These are phyloP conservation scores for Candoia aspera DNA, from an alignment of 2,113 vertebrate species.

Conservation along the genomic window DNA sequence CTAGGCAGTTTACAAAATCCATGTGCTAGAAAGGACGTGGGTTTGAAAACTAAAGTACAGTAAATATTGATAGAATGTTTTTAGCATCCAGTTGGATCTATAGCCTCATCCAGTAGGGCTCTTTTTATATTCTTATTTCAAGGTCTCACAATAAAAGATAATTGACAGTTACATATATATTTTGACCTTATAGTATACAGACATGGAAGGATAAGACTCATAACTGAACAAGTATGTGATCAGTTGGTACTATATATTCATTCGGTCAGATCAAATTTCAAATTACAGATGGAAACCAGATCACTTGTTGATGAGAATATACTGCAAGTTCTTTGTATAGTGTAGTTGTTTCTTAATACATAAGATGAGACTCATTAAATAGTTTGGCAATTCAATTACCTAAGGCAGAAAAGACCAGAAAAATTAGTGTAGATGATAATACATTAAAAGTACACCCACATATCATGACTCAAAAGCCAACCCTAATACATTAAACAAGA, in stretches of 20 bases:
- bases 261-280: background rate
- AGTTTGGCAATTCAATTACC: background rate
- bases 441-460: background rate
- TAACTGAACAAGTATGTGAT: background rate
- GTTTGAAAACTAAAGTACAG: background rate
- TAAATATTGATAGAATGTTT: background rate
- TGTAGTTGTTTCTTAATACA: background rate
- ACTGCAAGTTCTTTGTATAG: background rate
- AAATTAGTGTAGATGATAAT: background rate
- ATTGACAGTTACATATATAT: background rate
- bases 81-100: background rate
- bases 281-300: background rate
- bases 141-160: background rate
- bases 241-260: background rate
- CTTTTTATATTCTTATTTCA: background rate
- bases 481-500: background rate
- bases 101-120: background rate
- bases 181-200: too few relatives aligned
- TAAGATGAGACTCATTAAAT: background rate
- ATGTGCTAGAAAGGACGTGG: constrained; percentile 10
- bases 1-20: too few relatives aligned
- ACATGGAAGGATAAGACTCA: background rate
- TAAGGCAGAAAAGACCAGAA: background rate
- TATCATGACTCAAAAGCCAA: background rate
- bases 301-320: background rate